Percentiles rank a stretch among this genome's conserved stretches.
phyloP scores from a whole-genome alignment of 1,140 invertebrate genomes.

The Papilio machaon region DNA sequence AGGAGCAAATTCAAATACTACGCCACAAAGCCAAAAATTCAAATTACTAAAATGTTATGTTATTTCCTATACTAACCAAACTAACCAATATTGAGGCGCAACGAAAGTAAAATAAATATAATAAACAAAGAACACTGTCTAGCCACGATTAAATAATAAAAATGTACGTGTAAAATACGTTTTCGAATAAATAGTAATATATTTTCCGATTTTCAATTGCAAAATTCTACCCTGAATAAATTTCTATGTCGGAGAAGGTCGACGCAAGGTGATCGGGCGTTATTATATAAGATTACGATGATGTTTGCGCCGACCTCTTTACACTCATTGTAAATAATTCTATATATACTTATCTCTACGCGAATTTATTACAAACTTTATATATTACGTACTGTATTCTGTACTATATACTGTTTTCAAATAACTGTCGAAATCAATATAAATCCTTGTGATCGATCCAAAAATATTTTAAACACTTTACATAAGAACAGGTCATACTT shows the following conservation, averaged over 20 bases:
- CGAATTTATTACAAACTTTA: neutral
- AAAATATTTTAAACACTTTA: neutral
- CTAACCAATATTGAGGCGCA: too few relatives aligned
- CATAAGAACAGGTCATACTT: too few relatives aligned
- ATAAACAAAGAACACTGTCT: neutral
- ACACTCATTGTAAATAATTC: constrained; percentile 17
- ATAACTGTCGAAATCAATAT: neutral
- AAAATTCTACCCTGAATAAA: constrained; percentile 11
- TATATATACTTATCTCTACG: constrained; percentile 18
- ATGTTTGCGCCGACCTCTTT: constrained; percentile 16
- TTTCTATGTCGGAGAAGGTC: constrained; percentile 20
- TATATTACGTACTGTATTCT: neutral
- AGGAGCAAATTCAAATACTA: too few relatives aligned
- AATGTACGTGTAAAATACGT: neutral
- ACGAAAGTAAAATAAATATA: too few relatives aligned
- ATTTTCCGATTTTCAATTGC: neutral
- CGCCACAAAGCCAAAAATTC: too few relatives aligned
- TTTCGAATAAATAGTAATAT: neutral
- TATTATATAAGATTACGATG: constrained; percentile 23
- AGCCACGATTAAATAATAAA: neutral
- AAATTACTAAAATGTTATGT: too few relatives aligned
- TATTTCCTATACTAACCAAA: too few relatives aligned
- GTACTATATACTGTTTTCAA: neutral
- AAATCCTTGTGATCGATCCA: neutral
- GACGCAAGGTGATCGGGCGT: constrained; percentile 11